These are phyloP conservation scores for Ichneumoninae sp. DNA, from an alignment of 2,888 invertebrate species.

Conservation along the genomic window DNA sequence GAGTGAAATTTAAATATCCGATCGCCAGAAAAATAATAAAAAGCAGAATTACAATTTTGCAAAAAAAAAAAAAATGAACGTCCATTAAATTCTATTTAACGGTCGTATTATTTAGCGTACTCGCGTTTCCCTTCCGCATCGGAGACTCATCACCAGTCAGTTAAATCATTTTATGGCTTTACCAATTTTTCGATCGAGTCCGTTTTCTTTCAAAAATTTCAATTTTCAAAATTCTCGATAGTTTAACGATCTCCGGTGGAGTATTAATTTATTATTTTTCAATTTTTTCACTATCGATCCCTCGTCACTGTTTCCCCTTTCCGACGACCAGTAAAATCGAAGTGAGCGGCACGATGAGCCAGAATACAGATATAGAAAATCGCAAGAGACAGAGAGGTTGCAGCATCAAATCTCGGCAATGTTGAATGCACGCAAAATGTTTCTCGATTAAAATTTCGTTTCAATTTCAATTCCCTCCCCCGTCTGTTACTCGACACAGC, in stretches of 20 bases:
- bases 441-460: conserved; percentile 66
- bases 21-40: not conserved
- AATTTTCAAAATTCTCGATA: not conserved
- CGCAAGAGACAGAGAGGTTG: conserved; percentile 7
- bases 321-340: conserved; percentile 30
- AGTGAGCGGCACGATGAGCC: not conserved
- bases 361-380: not conserved
- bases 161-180: not conserved
- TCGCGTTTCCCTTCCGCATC: too few relatives aligned
- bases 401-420: conserved; percentile 20
- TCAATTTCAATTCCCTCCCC: conserved; percentile 63
- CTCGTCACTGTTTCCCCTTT: conserved; percentile 3
- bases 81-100: too few relatives aligned
- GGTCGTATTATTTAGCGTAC: too few relatives aligned
- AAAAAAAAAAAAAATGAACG: too few relatives aligned
- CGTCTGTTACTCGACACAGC: conserved; percentile 38
- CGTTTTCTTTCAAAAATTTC: too few relatives aligned
- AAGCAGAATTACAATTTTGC: not conserved
- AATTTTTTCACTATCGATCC: conserved; percentile 4
- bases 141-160: too few relatives aligned
- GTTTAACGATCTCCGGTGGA: conserved; percentile 1
- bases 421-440: conserved; percentile 55
- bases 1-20: not conserved
- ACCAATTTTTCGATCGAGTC: not conserved
- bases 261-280: conserved; percentile 1